These are phyloP conservation scores for Ptychobarbus kaznakovi DNA, from an alignment of 2,797 vertebrate genomes.

Conservation along the genomic window DNA sequence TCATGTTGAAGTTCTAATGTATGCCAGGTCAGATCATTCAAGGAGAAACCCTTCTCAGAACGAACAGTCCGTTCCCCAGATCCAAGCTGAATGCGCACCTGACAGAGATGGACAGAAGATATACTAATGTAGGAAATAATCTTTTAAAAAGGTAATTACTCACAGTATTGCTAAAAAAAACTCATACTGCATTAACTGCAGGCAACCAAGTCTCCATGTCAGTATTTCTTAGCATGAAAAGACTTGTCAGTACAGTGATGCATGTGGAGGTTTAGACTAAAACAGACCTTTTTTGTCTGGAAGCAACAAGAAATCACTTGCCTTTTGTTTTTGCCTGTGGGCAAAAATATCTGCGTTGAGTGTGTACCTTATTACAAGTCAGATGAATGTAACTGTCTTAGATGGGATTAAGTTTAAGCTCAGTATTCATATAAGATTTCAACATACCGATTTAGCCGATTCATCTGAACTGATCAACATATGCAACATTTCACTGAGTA, in stretches of 20 bases:
- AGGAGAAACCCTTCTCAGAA: constrained; percentile 75
- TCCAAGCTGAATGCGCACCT: constrained; percentile 86
- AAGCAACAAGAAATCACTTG: constrained; percentile 66
- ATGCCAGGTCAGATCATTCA: constrained; percentile 89
- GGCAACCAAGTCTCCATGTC: neutral
- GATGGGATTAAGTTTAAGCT: neutral
- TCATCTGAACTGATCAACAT: neutral
- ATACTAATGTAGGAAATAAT: neutral
- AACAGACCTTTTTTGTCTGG: constrained; percentile 45
- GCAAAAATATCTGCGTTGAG: constrained; percentile 27
- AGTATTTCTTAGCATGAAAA: constrained; percentile 25
- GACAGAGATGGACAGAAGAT: constrained; percentile 51
- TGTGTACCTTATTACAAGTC: neutral
- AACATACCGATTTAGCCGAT: neutral
- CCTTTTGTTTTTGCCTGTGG: constrained; percentile 54
- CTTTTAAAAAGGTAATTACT: neutral
- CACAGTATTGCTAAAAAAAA: neutral
- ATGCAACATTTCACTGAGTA: neutral
- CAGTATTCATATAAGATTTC: neutral
- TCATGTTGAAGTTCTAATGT: constrained; percentile 79
- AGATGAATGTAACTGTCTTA: neutral
- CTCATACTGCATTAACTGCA: neutral
- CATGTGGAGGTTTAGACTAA: constrained; percentile 18
- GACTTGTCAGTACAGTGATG: constrained; percentile 44
- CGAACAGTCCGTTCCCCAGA: constrained; percentile 75